phyloP scores from a whole-genome alignment of 2,113 vertebrate genomes.

The Entomyzon cyanotis region DNA sequence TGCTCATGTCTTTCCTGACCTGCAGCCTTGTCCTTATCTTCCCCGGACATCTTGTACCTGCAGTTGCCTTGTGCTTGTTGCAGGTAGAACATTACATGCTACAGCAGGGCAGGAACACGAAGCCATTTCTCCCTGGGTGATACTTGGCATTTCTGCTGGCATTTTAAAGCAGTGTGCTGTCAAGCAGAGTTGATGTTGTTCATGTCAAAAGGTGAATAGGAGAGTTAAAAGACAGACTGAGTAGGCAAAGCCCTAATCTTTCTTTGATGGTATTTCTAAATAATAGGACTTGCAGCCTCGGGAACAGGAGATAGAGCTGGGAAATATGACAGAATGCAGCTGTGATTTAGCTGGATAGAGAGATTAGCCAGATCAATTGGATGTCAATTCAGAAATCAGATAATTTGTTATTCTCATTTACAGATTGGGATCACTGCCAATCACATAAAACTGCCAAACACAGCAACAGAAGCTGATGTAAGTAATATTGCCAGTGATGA shows the following conservation, averaged over 20 bases:
- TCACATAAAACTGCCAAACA: conserved; percentile 88
- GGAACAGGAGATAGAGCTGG: background rate
- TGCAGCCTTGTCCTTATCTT: background rate
- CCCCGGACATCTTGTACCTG: background rate
- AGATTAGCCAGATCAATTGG: background rate
- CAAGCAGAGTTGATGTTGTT: background rate
- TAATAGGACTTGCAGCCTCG: background rate
- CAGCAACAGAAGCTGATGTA: conserved; percentile 90
- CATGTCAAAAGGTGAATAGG: background rate
- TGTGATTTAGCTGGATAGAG: background rate
- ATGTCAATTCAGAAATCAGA: background rate
- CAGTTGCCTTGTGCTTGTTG: background rate
- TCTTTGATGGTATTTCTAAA: background rate
- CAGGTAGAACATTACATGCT: background rate
- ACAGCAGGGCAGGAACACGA: background rate
- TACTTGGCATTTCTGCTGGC: background rate
- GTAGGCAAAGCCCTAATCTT: background rate
- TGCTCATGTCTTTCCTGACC: background rate
- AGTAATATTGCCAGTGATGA: background rate
- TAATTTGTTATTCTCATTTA: conserved; percentile 45
- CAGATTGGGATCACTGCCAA: conserved; percentile 95
- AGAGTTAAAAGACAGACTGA: background rate
- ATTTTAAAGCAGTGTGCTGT: background rate
- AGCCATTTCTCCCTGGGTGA: background rate
- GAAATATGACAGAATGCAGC: background rate